A percentile compares a stretch with the other conserved stretches of the same genome.
Conservation (phyloP, 2,888 invertebrate species). For the Calameuta filiformis region DNA sequence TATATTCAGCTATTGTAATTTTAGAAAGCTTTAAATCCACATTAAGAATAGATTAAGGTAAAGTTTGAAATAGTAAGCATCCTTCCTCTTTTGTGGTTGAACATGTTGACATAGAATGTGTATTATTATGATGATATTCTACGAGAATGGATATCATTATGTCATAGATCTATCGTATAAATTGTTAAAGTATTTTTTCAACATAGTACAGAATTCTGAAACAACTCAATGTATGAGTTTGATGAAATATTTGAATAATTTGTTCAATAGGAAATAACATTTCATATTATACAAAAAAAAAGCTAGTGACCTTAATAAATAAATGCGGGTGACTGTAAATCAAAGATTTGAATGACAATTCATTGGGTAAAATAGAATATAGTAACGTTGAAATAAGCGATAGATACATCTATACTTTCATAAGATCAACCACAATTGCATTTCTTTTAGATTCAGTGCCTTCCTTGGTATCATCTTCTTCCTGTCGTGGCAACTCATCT, state of each 20-base stretch:
- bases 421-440: slow-evolving; percentile 32
- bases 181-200: neutral
- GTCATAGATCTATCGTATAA: neutral
- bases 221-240: neutral
- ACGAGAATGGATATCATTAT: neutral
- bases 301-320: neutral
- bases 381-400: neutral
- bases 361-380: neutral
- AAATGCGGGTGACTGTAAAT: neutral
- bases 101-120: neutral
- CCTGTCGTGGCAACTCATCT: slow-evolving; percentile 67
- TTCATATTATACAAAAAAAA: neutral
- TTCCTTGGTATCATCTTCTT: slow-evolving; percentile 36
- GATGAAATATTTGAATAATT: neutral
- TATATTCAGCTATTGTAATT: neutral
- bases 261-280: neutral
- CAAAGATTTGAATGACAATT: neutral
- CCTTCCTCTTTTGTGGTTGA: neutral
- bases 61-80: neutral
- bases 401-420: neutral
- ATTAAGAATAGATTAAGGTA: neutral
- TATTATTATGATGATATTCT: neutral
- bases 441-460: slow-evolving; percentile 51
- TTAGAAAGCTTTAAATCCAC: neutral
- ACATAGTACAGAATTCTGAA: neutral